Percentiles rank a stretch among this genome's conserved stretches.
phyloP scores from a whole-genome alignment of 2,113 vertebrate species.

The Psilopogon haemacephalus region DNA sequence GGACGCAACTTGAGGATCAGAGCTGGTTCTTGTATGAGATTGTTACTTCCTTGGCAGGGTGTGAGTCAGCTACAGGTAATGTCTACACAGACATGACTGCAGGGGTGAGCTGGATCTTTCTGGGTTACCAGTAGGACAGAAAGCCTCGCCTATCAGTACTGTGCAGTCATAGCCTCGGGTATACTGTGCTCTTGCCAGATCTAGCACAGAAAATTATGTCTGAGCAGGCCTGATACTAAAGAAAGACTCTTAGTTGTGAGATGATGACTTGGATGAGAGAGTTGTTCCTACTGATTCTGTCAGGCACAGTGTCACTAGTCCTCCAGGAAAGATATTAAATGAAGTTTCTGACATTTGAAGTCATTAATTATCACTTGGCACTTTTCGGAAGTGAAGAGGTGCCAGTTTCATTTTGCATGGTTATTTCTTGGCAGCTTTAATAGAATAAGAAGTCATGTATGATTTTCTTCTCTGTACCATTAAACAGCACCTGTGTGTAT shows the following conservation, averaged over 20 bases:
- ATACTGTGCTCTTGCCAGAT: neutral
- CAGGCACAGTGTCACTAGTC: neutral
- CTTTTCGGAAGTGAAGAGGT: neutral
- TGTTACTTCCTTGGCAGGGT: neutral
- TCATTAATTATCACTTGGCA: neutral
- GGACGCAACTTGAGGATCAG: neutral
- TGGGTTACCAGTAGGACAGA: neutral
- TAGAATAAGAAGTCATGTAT: neutral
- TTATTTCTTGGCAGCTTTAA: neutral
- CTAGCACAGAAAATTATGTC: neutral
- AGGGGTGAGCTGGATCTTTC: neutral
- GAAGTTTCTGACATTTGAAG: conserved; percentile 9
- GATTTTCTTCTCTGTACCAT: neutral
- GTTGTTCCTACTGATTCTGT: neutral
- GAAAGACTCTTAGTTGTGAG: neutral
- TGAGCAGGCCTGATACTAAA: neutral
- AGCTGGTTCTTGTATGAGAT: neutral
- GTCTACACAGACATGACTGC: neutral
- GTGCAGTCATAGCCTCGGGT: fast-evolving
- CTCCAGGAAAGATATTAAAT: neutral
- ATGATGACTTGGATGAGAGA: neutral
- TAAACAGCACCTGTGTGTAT: neutral
- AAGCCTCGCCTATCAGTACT: neutral
- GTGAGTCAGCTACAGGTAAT: conserved; percentile 12
- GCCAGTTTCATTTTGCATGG: neutral